These are phyloP conservation scores for Lysandra bellargus DNA, from an alignment of 2,888 invertebrate species.

Conservation along the genomic window DNA sequence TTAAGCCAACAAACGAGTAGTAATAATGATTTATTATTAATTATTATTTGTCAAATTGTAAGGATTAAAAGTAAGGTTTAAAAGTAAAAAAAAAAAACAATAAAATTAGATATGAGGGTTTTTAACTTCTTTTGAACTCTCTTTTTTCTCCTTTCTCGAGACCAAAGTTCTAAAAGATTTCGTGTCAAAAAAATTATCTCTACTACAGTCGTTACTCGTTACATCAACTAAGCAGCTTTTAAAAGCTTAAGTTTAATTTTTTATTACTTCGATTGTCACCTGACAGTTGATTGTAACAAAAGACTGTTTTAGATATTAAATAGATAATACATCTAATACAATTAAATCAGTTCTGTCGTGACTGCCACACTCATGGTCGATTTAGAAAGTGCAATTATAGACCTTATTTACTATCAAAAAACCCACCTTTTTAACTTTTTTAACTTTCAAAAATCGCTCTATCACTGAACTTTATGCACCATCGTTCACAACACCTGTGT, in stretches of 20 bases:
- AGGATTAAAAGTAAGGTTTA: too few species aligned
- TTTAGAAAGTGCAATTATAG: conserved; percentile 72
- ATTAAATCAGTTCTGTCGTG: conserved; percentile 60
- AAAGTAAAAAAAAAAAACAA: too few species aligned
- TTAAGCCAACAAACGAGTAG: too few species aligned
- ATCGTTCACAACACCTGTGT: conserved; percentile 69
- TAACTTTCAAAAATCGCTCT: conserved; percentile 38
- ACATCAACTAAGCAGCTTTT: neutral
- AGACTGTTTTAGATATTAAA: conserved; percentile 27
- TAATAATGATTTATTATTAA: too few species aligned
- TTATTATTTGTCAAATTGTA: too few species aligned
- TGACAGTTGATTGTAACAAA: neutral
- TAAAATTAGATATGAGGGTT: too few species aligned
- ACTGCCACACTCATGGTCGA: conserved; percentile 74
- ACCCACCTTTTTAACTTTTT: conserved; percentile 61
- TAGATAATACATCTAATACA: conserved; percentile 53
- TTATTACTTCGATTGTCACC: neutral
- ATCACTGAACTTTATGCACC: conserved; percentile 72
- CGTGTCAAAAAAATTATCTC: neutral
- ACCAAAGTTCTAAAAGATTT: too few species aligned
- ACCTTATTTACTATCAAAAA: conserved; percentile 60
- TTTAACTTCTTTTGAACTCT: too few species aligned
- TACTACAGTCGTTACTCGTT: neutral
- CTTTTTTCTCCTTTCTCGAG: too few species aligned
- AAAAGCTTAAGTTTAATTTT: neutral